Percentiles rank a stretch among this genome's conserved stretches.
phyloP scores from a whole-genome alignment of 35 echinoderm and acorn worm species.

The Apostichopus californicus region DNA sequence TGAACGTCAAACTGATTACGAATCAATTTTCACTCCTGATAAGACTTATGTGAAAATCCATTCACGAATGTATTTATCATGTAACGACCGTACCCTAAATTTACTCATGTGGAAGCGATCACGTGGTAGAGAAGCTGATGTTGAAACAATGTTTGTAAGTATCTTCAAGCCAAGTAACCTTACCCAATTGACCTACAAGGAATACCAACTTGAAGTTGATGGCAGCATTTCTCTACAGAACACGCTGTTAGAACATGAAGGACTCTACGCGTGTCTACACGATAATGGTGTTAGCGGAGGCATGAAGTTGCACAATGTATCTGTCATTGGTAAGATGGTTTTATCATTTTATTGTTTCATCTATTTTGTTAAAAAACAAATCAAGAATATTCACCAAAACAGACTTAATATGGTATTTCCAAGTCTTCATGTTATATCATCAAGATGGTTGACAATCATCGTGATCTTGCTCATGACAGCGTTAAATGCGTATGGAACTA shows the following conservation, averaged over 20 bases:
- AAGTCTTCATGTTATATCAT: too few species aligned
- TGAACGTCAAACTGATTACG: not conserved
- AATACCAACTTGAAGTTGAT: not conserved
- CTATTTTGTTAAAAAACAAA: too few species aligned
- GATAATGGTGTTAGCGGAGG: not conserved
- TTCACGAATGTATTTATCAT: not conserved
- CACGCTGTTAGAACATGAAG: not conserved
- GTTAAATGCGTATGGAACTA: too few species aligned
- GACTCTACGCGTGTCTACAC: not conserved
- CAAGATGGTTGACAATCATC: too few species aligned
- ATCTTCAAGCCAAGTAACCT: not conserved
- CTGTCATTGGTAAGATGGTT: not conserved
- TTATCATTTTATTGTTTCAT: too few species aligned
- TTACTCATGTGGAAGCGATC: constrained; percentile 8
- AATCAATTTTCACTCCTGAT: not conserved
- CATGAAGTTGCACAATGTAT: not conserved
- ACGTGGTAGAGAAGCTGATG: not conserved
- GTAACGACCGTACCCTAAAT: not conserved
- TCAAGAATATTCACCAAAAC: too few species aligned
- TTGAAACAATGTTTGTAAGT: not conserved
- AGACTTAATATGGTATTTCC: too few species aligned
- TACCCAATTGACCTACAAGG: not conserved
- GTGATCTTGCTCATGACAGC: too few species aligned
- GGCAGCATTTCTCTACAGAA: constrained; percentile 9
- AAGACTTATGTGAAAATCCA: not conserved